Base-by-base conservation (phyloP, 2,888 invertebrate genomes). In the Iphiclides podalirius region DNA sequence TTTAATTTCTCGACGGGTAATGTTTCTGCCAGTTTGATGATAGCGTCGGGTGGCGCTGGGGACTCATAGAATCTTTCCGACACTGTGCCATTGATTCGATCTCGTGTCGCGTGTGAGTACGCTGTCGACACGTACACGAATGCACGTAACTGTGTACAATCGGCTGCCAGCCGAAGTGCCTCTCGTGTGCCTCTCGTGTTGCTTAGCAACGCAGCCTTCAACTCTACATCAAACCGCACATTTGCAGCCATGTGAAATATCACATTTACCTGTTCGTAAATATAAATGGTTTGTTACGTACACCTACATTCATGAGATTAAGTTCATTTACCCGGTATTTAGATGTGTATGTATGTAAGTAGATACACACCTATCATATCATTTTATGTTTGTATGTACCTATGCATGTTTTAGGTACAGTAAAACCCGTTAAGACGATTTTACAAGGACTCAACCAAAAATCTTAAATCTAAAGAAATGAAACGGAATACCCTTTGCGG, bases 171-270 rank as follows among this genome's bases (percentile, higher is more conserved):
- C 39, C 39, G 45, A 28, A 47, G 17, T 33, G 28, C 44, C 7
- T 50, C 43, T 2, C 38, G 8, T 0, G 49, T 49, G 1, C 49
- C 49, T 1, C 49, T 15, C 9, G 39, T 43, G 6, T 49, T 49
- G 1, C 33, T 26, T 7, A 49, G 13, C 12, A 50, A 23, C 2
- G 39, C 20, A 6, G 38, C 11, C 16, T 47, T 47, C n/a, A 47
- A 28, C 3, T 12, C 14, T 70, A 97, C 97, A 75, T 97, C 96
- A 68, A 98, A 97, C 63, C 93, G 91, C 52, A 81, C 72, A 0
- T 77, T 81, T 0, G 84, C 83, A 1, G 84, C 83, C 3, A 69
- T 67, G 59, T 84, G 82, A 55, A 78, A 72, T 20, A 80, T 72
- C 1, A 77, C 52, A 26, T 71, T 64, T 7, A 73, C 71, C 23